phyloP scores from a whole-genome alignment of 2,797 vertebrate genomes.

The Fringilla coelebs region DNA sequence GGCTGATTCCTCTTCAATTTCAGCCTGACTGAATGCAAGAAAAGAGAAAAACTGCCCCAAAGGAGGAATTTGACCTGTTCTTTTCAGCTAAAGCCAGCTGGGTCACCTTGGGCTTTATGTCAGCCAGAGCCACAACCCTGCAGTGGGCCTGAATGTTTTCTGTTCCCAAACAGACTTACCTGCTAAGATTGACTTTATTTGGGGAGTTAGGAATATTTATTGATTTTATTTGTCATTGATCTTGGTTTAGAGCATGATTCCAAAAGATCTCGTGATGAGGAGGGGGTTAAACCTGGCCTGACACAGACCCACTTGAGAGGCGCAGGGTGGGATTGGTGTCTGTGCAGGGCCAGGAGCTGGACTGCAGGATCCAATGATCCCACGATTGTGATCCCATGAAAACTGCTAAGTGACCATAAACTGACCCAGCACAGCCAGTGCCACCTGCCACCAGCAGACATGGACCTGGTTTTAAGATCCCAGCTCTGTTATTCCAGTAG shows the following conservation, averaged over 20 bases:
- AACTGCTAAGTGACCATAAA: background rate
- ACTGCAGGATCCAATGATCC: background rate
- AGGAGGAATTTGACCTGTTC: background rate
- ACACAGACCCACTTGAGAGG: accelerated
- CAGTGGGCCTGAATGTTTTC: background rate
- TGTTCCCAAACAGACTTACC: background rate
- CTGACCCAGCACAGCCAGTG: no score
- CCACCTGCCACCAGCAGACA: background rate
- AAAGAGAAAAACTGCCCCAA: background rate
- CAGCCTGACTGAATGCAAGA: background rate
- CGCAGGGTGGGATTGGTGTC: background rate
- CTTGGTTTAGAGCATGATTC: background rate
- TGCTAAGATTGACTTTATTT: background rate
- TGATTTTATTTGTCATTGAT: background rate
- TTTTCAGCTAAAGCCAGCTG: background rate
- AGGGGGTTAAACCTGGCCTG: background rate
- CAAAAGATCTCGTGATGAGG: accelerated
- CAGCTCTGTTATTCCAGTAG: background rate
- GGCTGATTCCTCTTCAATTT: background rate
- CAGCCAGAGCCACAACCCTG: background rate
- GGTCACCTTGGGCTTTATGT: background rate
- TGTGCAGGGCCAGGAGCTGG: background rate
- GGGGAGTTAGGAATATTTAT: background rate
- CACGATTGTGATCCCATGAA: background rate
- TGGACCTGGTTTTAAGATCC: background rate